Evolutionary conservation across 2,797 vertebrate species (phyloP), one percentile per base, ranked within the genome.

Genomic region (Pangasius sanitwongsei): DNA sequence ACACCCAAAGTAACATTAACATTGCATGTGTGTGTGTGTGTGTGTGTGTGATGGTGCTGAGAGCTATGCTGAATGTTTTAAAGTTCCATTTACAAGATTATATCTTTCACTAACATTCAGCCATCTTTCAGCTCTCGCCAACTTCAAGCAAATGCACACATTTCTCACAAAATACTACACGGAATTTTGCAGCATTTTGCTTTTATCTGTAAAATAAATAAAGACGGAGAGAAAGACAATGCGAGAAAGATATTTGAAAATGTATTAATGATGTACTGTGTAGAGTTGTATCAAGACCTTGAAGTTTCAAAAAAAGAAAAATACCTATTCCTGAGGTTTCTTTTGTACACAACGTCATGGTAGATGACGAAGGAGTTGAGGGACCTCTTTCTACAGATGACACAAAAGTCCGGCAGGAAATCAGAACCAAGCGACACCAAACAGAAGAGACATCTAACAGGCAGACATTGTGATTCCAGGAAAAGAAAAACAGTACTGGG

Each of bases 21-120:
- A 20, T 20, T 34, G 48, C 15, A 31, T 77, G 74, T 77, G 74
- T 77, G 44, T 77, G 75, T 78, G 75, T 55, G 50, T 78, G 75
- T 80, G 44, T 77, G 74, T 50, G 28, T 50, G 44, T n/a, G 44
- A 53, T 55, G n/a, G 7, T 1, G 6, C n/a, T 50, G 25, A 50
- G 25, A 44, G 72, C 72, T 31, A 31, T 31, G n/a, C 78, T 81
- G 78, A 83, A 72, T 70, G 65, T 87, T 83, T 87, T 25, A 87
- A 59, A 83, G 77, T 34, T 72, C 86, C 78, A 87, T 87, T 87
- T 87, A 28, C 50, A 70, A 69, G 48, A 82, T 83, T 83, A 78
- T 37, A 67, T 63, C 41, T 78, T 28, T 41, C 50, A 82, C 15
- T 13, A 82, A 82, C 80, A 25, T 53, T 77, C 44, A 77, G 44